Conservation (phyloP, 2,797 vertebrate species). For the Hoplostethus mediterraneus region DNA sequence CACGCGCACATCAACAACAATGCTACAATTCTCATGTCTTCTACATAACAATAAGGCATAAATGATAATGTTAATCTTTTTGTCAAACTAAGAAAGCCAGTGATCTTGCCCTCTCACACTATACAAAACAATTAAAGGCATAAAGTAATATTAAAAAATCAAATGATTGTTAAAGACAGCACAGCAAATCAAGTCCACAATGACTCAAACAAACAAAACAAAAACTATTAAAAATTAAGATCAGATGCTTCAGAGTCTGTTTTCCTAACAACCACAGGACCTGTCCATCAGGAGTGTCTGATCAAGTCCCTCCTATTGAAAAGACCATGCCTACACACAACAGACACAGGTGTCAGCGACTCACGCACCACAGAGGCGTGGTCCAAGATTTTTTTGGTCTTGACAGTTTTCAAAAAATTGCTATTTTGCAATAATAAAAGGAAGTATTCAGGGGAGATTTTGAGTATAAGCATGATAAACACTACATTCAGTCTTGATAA, state of each 20-base stretch:
- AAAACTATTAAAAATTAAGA: conserved; percentile 61
- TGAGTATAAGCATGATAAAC: conserved; percentile 87
- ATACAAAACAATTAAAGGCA: conserved; percentile 84
- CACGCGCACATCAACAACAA: conserved; percentile 48
- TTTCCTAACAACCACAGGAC: conserved; percentile 63
- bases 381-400: conserved; percentile 89
- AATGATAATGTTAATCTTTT: conserved; percentile 85
- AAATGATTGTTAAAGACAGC: conserved; percentile 87
- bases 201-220: conserved; percentile 49
- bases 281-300: conserved; percentile 58
- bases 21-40: conserved; percentile 86
- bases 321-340: conserved; percentile 46
- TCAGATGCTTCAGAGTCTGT: conserved; percentile 71
- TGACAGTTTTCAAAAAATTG: conserved; percentile 81
- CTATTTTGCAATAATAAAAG: conserved; percentile 79
- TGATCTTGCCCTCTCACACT: conserved; percentile 84
- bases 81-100: conserved; percentile 87
- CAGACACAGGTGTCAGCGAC: conserved; percentile 57
- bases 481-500: conserved; percentile 91
- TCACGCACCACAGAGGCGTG: conserved; percentile 70
- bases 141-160: conserved; percentile 70
- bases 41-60: conserved; percentile 87
- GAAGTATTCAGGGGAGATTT: conserved; percentile 74
- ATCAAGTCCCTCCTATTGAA: conserved; percentile 53
- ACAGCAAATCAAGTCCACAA: conserved; percentile 82